phyloP scores from a whole-genome alignment of 2,888 invertebrate species.

The Conops quadrifasciatus region DNA sequence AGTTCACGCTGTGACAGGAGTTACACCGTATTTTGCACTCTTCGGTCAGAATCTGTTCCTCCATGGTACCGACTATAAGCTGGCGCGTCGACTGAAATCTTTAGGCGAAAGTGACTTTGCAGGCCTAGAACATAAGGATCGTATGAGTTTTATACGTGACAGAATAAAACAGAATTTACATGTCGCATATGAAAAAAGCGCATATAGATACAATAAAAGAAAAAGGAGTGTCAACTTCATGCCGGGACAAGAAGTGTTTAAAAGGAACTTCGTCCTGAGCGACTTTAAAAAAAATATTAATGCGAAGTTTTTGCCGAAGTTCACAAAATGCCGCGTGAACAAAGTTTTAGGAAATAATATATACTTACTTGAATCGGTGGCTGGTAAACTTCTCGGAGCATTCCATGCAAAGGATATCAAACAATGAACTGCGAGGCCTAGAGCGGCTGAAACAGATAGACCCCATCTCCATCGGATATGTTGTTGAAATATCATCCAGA shows the following conservation, averaged over 20 bases:
- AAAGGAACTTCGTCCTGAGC: background rate
- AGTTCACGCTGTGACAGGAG: constrained; percentile 12
- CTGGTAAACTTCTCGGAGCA: constrained; percentile 21
- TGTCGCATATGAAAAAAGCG: background rate
- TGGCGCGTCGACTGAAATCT: background rate
- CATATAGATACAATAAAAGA: background rate
- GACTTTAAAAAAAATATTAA: constrained; percentile 20
- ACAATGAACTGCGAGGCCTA: too few relatives aligned
- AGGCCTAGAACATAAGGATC: background rate
- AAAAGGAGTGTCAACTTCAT: background rate
- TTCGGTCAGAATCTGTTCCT: constrained; percentile 24
- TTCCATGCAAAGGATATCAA: background rate
- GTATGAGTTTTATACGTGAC: background rate
- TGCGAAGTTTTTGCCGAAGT: constrained; percentile 26
- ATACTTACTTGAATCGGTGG: constrained; percentile 9
- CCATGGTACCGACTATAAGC: constrained; percentile 2
- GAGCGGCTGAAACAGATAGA: too few relatives aligned
- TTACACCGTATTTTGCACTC: constrained; percentile 21
- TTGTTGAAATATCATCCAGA: too few relatives aligned
- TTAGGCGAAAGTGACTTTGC: background rate
- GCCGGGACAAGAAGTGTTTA: background rate
- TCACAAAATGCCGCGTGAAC: constrained; percentile 9
- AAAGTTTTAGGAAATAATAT: constrained; percentile 21
- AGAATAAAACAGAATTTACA: constrained; percentile 10
- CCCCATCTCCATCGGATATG: too few relatives aligned